Base-by-base conservation (phyloP, 1,140 invertebrate genomes). In the Frieseomelitta varia region DNA sequence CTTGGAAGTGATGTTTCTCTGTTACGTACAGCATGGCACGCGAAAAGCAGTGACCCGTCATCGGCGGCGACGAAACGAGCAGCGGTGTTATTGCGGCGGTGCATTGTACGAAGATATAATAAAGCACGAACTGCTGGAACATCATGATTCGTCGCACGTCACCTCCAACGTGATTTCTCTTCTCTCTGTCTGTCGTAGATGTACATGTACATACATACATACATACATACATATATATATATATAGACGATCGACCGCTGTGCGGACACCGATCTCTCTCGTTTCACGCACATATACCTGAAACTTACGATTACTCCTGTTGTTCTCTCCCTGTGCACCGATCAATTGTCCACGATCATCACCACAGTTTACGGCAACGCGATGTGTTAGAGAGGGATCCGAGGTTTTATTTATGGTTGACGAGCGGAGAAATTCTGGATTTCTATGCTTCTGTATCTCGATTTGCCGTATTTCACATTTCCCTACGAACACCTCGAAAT, bases 31-130 rank as follows among this genome's bases (percentile, higher is more conserved):
- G 65, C 71, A 55, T 85, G 67, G 86, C 79, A 85, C 79, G 84
- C 84, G 65, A 79, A 67, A n/a, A 85, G 74, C 85, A 55, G 86
- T 27, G 58, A 67, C 80, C 80, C 76, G 72, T 63, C 81, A 84
- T 79, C 85, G 81, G 82, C 81, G 63, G 58, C 77, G 78, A 80
- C 82, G 80, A 81, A 75, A 72, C 81, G 65, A 79, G 78, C 81
- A 72, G 47, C 73, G 68, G 68, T 61, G 56, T 85, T 85, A 87
- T 90, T 88, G 79, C 86, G 84, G 79, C 84, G 83, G 85, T 81
- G 85, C 86, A 91, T 91, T 93, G 92, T 93, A 93, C 86, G 90
- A 92, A 90, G 86, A 91, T 85, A 91, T 92, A 93, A 93, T 93
- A 93, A 93, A 93, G 89, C 90, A 91, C 91, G 88, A 92, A 90